These are phyloP conservation scores for Scotopteryx bipunctaria DNA, from an alignment of 2,888 invertebrate species.

Conservation along the genomic window DNA sequence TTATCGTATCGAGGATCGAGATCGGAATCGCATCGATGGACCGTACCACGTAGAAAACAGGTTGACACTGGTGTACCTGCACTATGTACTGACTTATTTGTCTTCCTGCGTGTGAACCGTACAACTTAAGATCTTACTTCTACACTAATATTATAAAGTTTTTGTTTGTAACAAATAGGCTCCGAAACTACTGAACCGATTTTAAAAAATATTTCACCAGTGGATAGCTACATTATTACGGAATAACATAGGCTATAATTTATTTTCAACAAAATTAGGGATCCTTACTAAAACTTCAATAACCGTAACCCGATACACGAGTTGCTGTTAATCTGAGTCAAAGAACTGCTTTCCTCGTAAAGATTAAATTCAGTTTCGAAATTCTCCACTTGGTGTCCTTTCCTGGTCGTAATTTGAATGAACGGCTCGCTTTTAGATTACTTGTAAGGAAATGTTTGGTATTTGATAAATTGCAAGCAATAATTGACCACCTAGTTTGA, in stretches of 20 bases:
- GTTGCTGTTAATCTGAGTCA: slow-evolving; percentile 20
- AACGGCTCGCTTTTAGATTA: slow-evolving; percentile 31
- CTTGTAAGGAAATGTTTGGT: slow-evolving; percentile 13
- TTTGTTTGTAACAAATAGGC: too few relatives aligned
- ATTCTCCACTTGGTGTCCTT: slow-evolving; percentile 47
- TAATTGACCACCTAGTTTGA: neutral
- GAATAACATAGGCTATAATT: too few relatives aligned
- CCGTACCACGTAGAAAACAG: slow-evolving; percentile 7
- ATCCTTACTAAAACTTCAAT: too few relatives aligned
- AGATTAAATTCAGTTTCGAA: slow-evolving; percentile 43
- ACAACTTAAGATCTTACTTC: too few relatives aligned
- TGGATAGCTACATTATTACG: too few relatives aligned
- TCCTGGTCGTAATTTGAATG: slow-evolving; percentile 43
- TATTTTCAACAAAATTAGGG: too few relatives aligned
- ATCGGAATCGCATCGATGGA: slow-evolving; percentile 34
- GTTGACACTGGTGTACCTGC: neutral
- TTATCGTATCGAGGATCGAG: slow-evolving; percentile 33
- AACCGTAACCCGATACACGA: too few relatives aligned
- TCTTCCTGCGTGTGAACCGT: too few relatives aligned
- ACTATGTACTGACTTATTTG: too few relatives aligned
- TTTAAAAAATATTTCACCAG: too few relatives aligned
- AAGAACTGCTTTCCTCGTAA: slow-evolving; percentile 24
- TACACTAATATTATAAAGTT: too few relatives aligned
- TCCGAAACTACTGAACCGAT: too few relatives aligned
- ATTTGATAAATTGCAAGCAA: neutral